Evolutionary conservation across 2,888 invertebrate species (phyloP).

Genomic region (Tachina lurida): DNA sequence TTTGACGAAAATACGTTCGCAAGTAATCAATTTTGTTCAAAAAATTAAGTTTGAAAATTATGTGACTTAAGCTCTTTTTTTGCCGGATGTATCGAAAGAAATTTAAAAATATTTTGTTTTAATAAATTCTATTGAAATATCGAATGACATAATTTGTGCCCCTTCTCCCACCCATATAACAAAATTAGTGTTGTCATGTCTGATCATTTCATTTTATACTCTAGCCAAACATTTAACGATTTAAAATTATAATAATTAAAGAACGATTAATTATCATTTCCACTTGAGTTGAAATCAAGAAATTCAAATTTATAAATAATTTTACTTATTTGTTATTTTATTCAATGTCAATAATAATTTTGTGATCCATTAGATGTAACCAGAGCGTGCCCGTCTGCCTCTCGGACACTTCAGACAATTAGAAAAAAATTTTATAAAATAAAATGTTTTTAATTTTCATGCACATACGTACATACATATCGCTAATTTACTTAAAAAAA

Average conservation of each 20-base stretch:
- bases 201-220: no score
- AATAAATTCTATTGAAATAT: no score
- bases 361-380: constrained; percentile 33
- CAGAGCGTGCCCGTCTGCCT: constrained; percentile 28
- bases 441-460: not conserved
- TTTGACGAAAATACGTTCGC: no score
- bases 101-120: no score
- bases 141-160: no score
- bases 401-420: constrained; percentile 17
- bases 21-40: no score
- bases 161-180: no score
- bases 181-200: no score
- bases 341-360: constrained; percentile 46
- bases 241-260: not conserved
- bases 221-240: not conserved
- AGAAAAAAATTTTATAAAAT: constrained; percentile 7
- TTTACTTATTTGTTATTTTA: not conserved
- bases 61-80: no score
- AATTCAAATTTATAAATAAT: not conserved
- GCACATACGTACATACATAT: not conserved
- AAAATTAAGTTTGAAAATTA: no score
- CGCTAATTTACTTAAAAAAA: no score
- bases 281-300: not conserved
- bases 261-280: not conserved
- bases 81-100: no score